Evolutionary conservation across 2,113 vertebrate species (phyloP).

Genomic region (Calonectris borealis): DNA sequence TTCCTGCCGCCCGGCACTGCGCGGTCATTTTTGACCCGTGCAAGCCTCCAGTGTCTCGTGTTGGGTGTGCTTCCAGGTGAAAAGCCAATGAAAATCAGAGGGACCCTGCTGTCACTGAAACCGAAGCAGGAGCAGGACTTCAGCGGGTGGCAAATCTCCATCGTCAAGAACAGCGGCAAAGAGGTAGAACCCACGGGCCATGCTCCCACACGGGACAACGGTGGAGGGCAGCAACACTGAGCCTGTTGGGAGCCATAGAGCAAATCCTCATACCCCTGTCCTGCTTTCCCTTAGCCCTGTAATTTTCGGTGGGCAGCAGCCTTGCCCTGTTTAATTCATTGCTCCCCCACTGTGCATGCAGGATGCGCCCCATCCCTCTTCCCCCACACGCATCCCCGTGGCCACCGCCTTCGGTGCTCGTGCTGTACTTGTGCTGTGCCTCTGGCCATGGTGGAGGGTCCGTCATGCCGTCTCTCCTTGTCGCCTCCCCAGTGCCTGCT

Average conservation of each 20-base stretch:
- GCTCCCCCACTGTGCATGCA: fast-evolving
- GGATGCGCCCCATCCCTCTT: neutral
- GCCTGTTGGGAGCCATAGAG: neutral
- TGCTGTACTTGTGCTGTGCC: neutral
- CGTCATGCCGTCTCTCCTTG: neutral
- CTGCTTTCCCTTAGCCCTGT: neutral
- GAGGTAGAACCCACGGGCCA: constrained; percentile 10
- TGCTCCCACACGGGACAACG: fast-evolving
- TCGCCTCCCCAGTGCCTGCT: constrained; percentile 55
- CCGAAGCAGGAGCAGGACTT: neutral
- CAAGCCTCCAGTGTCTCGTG: neutral
- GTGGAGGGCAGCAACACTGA: neutral
- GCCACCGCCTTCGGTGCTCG: fast-evolving
- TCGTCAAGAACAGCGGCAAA: neutral
- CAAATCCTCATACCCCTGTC: neutral
- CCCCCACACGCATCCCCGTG: fast-evolving
- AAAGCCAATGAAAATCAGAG: neutral
- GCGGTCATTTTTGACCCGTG: fast-evolving
- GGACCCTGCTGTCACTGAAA: constrained; percentile 12
- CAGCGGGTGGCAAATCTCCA: constrained; percentile 2
- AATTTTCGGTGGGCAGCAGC: neutral
- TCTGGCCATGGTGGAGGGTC: neutral
- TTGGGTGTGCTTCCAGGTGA: constrained; percentile 11
- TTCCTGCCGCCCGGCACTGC: fast-evolving
- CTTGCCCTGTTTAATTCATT: neutral